Conservation (phyloP, 1,140 invertebrate genomes). For the Ditylenchus dipsaci region DNA sequence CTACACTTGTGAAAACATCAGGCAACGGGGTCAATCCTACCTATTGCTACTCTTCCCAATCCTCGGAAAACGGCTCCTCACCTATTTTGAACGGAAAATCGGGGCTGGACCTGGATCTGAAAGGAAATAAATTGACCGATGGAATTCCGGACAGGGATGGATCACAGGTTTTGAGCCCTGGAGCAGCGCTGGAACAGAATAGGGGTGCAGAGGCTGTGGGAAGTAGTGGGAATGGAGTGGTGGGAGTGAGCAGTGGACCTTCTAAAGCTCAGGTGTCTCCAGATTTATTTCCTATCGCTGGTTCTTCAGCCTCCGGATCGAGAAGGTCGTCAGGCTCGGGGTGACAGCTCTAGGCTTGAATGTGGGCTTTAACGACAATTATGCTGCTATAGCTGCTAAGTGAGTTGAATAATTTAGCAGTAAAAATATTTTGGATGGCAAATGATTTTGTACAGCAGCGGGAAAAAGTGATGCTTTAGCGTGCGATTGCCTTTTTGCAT, state of each 20-base stretch:
- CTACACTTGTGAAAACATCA: not conserved
- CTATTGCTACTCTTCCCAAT: not conserved
- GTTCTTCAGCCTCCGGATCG: no score
- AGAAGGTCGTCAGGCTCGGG: no score
- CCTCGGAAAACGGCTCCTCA: not conserved
- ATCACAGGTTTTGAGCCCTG: not conserved
- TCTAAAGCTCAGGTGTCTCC: not conserved
- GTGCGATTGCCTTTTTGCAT: no score
- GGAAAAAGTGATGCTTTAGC: no score
- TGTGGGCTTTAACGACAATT: no score
- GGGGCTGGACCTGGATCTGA: not conserved
- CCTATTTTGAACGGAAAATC: not conserved
- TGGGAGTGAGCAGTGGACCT: not conserved
- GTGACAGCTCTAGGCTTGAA: no score
- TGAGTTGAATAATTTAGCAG: no score
- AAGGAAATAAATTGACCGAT: not conserved
- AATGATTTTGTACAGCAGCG: no score
- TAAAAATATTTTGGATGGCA: no score
- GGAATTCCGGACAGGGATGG: not conserved
- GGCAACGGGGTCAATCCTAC: not conserved
- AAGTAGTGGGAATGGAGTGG: not conserved
- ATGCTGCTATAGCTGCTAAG: no score
- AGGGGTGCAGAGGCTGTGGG: not conserved
- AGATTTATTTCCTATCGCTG: no score
- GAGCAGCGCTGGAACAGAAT: not conserved